A percentile compares a stretch with the other conserved stretches of the same genome.
Evolutionary conservation across 2,888 invertebrate species (phyloP).

Genomic region (Melikaiella ostensackeni): DNA sequence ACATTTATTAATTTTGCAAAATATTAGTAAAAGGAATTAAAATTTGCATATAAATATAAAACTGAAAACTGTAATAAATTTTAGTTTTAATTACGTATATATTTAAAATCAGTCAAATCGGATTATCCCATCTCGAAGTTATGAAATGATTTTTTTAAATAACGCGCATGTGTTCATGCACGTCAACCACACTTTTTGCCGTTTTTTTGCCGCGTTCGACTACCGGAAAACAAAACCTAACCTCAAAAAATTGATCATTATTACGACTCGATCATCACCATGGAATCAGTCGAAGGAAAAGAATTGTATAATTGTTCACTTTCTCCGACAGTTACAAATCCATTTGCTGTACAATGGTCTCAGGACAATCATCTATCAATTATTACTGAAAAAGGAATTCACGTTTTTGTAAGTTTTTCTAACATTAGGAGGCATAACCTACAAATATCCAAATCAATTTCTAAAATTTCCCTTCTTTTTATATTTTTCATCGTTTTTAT

Average conservation of each 20-base stretch:
- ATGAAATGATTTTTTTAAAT: no score
- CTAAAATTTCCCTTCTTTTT: no score
- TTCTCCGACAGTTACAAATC: slow-evolving; percentile 1
- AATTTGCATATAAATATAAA: not conserved
- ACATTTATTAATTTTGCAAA: not conserved
- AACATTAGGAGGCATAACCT: not conserved
- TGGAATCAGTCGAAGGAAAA: slow-evolving; percentile 5
- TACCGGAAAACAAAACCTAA: no score
- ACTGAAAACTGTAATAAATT: no score
- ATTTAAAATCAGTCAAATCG: no score
- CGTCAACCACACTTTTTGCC: not conserved
- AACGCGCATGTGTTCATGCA: not conserved
- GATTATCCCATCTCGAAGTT: no score
- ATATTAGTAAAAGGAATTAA: not conserved
- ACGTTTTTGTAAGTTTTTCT: slow-evolving; percentile 70
- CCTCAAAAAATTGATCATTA: no score
- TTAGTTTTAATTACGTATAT: no score
- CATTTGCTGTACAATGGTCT: slow-evolving; percentile 67
- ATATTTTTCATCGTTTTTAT: no score
- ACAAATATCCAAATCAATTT: no score
- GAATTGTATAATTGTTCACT: slow-evolving; percentile 36
- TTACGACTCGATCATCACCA: not conserved
- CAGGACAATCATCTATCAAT: slow-evolving; percentile 73
- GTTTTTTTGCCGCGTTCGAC: no score
- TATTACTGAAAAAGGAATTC: slow-evolving; percentile 71